phyloP scores from a whole-genome alignment of 1,140 invertebrate species.

The Thaumatotibia leucotreta region DNA sequence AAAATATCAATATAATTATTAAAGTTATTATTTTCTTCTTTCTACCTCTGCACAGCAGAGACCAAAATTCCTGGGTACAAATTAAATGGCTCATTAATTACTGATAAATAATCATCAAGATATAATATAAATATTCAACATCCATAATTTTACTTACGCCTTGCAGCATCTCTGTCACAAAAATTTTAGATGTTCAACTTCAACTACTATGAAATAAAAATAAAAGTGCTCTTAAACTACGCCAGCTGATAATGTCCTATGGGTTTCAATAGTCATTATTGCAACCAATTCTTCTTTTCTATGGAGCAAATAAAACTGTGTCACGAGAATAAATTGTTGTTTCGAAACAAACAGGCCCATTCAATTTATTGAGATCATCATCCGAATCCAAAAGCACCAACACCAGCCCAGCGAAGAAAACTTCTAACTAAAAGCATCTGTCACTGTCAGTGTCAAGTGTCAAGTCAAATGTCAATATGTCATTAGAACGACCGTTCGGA shows the following conservation, averaged over 20 bases:
- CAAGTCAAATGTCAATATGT: too few species aligned
- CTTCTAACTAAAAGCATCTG: neutral
- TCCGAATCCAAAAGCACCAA: neutral
- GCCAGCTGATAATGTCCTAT: neutral
- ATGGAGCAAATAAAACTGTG: neutral
- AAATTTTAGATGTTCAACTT: neutral
- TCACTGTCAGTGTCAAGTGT: neutral
- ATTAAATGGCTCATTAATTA: neutral
- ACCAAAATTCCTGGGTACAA: slow-evolving; percentile 41
- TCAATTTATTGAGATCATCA: neutral
- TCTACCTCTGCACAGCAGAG: slow-evolving; percentile 52
- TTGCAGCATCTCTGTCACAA: neutral
- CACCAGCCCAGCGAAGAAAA: neutral
- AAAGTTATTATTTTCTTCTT: slow-evolving; percentile 56
- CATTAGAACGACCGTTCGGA: neutral
- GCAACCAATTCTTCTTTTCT: neutral
- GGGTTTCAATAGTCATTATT: neutral
- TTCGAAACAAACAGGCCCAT: neutral
- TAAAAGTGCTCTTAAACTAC: neutral
- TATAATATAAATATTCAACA: too few species aligned
- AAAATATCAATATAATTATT: slow-evolving; percentile 45
- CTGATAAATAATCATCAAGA: neutral
- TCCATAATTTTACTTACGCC: neutral
- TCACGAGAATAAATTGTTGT: neutral
- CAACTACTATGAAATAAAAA: neutral